phyloP scores from a whole-genome alignment of 2,113 vertebrate genomes.

The Hipposideros armiger region DNA sequence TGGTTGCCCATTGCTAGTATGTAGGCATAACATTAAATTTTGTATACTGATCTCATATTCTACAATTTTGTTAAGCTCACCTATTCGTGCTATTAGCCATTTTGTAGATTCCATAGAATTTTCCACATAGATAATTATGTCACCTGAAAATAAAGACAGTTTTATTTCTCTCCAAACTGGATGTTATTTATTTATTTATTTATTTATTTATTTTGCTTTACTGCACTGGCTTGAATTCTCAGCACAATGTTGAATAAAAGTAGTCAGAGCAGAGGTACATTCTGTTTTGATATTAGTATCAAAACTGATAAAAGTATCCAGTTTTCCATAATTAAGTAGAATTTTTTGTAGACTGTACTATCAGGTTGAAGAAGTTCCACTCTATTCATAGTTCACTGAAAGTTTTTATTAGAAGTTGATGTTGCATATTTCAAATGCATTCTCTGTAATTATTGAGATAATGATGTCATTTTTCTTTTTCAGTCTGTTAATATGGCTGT shows the following conservation, averaged over 20 bases:
- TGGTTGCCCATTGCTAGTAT: not conserved
- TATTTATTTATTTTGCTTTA: not conserved
- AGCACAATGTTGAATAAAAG: not conserved
- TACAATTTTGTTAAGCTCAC: not conserved
- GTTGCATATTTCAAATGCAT: not conserved
- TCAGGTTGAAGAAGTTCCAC: not conserved
- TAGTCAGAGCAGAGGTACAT: not conserved
- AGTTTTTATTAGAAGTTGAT: not conserved
- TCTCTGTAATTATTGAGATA: not conserved
- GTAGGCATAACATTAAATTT: not conserved
- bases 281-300: not conserved
- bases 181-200: not conserved
- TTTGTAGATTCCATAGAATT: not conserved
- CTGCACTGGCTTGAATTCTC: not conserved
- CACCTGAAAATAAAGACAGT: not conserved
- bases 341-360: not conserved
- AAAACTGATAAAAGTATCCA: not conserved
- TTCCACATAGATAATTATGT: not conserved
- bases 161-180: not conserved
- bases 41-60: not conserved
- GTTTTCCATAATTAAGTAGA: not conserved
- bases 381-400: not conserved
- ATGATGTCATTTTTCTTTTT: not conserved
- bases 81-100: not conserved
- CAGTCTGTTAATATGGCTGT: not conserved